Percentiles rank a stretch among this genome's conserved stretches.
These are phyloP conservation scores for Apodemia mormo DNA, from an alignment of 2,888 invertebrate species.

Conservation along the genomic window DNA sequence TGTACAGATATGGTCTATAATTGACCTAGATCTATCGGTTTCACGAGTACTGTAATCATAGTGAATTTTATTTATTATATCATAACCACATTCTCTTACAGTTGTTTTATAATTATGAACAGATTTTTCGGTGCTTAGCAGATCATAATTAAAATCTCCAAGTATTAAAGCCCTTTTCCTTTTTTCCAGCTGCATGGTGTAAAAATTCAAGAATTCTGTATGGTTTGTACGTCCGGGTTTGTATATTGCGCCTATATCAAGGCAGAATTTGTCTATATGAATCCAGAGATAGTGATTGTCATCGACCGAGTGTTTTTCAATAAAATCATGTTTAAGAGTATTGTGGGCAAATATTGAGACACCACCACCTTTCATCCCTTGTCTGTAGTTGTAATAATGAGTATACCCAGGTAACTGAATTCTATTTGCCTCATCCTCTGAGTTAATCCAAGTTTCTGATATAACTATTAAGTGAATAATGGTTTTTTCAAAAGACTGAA, in stretches of 20 bases:
- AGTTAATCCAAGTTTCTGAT: constrained; percentile 20
- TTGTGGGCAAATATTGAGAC: constrained; percentile 26
- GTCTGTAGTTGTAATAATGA: constrained; percentile 23
- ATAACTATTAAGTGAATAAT: constrained; percentile 18
- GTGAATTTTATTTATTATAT: constrained; percentile 22
- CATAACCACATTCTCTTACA: constrained; percentile 21
- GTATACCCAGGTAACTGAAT: constrained; percentile 11
- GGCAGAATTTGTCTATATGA: constrained; percentile 30
- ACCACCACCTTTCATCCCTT: constrained; percentile 23
- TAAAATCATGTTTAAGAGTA: constrained; percentile 30
- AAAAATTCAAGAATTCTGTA: constrained; percentile 27
- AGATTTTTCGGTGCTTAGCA: constrained; percentile 27
- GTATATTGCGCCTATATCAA: constrained; percentile 37
- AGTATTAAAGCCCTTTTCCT: constrained; percentile 34
- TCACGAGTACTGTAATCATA: constrained; percentile 18
- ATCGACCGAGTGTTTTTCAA: constrained; percentile 26
- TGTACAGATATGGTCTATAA: constrained; percentile 20
- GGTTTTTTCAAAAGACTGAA: constrained; percentile 10
- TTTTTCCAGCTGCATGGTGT: constrained; percentile 27
- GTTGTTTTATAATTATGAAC: constrained; percentile 14
- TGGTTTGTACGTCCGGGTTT: constrained; percentile 35
- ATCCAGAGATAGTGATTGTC: constrained; percentile 40
- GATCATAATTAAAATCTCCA: constrained; percentile 36
- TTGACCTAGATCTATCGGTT: too few relatives aligned
- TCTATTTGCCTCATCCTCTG: constrained; percentile 1